A percentile compares a stretch with the other conserved stretches of the same genome.
Evolutionary conservation across 2,888 invertebrate species (phyloP).

Genomic region (Diachrysia chrysitis): DNA sequence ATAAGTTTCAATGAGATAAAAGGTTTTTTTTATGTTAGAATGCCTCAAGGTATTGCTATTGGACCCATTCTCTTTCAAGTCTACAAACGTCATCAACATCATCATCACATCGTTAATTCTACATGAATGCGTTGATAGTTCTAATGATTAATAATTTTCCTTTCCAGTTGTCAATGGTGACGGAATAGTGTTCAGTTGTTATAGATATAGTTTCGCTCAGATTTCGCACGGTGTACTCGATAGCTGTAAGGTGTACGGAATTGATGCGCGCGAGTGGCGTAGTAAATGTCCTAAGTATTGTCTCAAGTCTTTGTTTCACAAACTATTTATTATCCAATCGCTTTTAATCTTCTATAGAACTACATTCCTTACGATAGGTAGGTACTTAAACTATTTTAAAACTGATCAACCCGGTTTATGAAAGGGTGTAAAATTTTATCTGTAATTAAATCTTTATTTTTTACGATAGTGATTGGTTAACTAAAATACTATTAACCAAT

Average conservation of each 20-base stretch:
- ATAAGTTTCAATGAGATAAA: not conserved
- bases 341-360: not conserved
- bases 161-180: slow-evolving; percentile 22
- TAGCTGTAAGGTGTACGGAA: slow-evolving; percentile 17
- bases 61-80: not conserved
- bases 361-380: not conserved
- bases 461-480: too few species aligned
- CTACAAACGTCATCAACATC: not conserved
- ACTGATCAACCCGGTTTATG: too few species aligned
- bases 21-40: not conserved
- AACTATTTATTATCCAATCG: not conserved
- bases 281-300: not conserved
- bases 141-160: not conserved
- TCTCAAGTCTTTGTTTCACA: slow-evolving; percentile 3
- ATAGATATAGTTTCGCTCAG: slow-evolving; percentile 18
- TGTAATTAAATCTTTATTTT: too few species aligned
- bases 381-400: too few species aligned
- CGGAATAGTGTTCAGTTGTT: not conserved
- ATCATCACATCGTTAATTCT: too few species aligned
- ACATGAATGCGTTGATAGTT: too few species aligned
- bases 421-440: too few species aligned
- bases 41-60: not conserved
- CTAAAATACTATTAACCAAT: too few species aligned
- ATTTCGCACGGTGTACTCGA: not conserved
- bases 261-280: slow-evolving; percentile 19